Evolutionary conservation across 1,140 invertebrate species (phyloP).

Genomic region (Microvelia longipes): DNA sequence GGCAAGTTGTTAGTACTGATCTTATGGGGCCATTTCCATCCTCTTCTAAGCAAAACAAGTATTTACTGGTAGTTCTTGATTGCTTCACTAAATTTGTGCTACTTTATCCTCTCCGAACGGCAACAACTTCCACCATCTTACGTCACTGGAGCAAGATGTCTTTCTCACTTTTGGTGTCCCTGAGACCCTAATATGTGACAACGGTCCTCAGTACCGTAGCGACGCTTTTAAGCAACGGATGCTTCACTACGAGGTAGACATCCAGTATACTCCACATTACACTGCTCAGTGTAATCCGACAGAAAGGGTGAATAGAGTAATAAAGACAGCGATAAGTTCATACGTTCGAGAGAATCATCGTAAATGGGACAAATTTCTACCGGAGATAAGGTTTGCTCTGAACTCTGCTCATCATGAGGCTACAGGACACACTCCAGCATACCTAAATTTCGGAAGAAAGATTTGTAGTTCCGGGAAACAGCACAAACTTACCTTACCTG

Average conservation of each 20-base stretch:
- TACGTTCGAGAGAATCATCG: background rate
- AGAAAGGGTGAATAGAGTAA: background rate
- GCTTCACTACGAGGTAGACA: background rate
- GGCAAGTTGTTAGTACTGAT: background rate
- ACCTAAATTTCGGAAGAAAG: background rate
- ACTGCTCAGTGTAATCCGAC: background rate
- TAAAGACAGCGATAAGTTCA: background rate
- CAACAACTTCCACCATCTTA: background rate
- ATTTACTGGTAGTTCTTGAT: background rate
- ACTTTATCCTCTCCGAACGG: background rate
- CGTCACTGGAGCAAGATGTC: background rate
- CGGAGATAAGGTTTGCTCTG: background rate
- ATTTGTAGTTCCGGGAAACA: background rate
- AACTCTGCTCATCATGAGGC: background rate
- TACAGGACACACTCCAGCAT: background rate
- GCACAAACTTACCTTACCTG: background rate
- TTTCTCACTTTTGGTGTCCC: background rate
- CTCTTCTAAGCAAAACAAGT: background rate
- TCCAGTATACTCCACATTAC: background rate
- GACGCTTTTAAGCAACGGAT: background rate
- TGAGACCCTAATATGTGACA: background rate
- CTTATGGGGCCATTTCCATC: background rate
- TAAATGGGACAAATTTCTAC: background rate
- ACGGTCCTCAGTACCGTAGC: background rate
- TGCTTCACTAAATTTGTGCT: background rate